phyloP scores from a whole-genome alignment of 2,113 vertebrate species.

The Agapornis roseicollis region DNA sequence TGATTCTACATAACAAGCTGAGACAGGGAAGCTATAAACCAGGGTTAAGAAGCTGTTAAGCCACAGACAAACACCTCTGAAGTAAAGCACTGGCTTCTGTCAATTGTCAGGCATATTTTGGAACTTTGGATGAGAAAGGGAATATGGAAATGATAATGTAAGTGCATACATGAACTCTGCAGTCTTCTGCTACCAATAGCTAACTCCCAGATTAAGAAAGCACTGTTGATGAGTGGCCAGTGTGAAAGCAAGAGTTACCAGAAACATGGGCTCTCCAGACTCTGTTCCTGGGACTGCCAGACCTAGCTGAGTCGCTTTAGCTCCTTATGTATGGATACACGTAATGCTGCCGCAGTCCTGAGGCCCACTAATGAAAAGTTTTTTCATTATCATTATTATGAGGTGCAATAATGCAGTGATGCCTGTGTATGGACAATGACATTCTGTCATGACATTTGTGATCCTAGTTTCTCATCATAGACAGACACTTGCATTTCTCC shows the following conservation, averaged over 20 bases:
- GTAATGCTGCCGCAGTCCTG: background rate
- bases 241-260: background rate
- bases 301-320: background rate
- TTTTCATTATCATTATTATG: background rate
- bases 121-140: background rate
- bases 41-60: background rate
- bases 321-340: background rate
- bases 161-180: background rate
- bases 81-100: background rate
- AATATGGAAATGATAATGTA: background rate
- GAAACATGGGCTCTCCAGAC: background rate
- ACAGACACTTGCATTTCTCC: accelerated
- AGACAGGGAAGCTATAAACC: background rate
- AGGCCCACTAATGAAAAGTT: background rate
- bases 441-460: background rate
- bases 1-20: background rate
- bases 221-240: background rate
- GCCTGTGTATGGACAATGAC: background rate
- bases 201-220: background rate
- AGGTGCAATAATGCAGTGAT: background rate
- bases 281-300: background rate
- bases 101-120: background rate
- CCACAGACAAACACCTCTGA: background rate
- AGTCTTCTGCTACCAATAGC: background rate
- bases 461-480: background rate